Percentiles rank a stretch among this genome's conserved stretches.
Evolutionary conservation across 2,888 invertebrate genomes (phyloP).

Genomic region (Acronicta alni): DNA sequence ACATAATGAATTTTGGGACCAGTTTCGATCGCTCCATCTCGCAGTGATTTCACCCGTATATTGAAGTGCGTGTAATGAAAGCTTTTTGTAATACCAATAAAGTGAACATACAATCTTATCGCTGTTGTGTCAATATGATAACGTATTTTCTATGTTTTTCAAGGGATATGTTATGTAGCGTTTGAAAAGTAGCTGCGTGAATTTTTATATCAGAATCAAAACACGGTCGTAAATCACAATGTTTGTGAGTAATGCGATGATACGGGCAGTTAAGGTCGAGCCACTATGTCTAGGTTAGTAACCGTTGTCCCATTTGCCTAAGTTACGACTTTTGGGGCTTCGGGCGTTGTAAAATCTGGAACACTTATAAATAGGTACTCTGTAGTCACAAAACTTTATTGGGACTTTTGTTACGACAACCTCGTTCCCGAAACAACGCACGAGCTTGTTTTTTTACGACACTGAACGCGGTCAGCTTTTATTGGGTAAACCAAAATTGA

Average conservation of each 20-base stretch:
- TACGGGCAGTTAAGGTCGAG: slow-evolving; percentile 42
- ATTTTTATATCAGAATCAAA: slow-evolving; percentile 43
- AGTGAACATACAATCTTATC: slow-evolving; percentile 67
- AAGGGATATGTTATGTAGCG: slow-evolving; percentile 37
- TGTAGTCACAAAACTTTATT: slow-evolving; percentile 54
- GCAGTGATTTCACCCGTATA: slow-evolving; percentile 65
- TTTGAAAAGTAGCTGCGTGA: slow-evolving; percentile 25
- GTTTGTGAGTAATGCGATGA: slow-evolving; percentile 58
- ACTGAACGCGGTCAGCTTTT: slow-evolving; percentile 44
- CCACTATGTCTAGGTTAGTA: slow-evolving; percentile 35
- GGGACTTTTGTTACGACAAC: slow-evolving; percentile 47
- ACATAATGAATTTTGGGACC: slow-evolving; percentile 50
- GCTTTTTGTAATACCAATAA: slow-evolving; percentile 72
- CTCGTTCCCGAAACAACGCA: slow-evolving; percentile 53
- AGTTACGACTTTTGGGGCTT: slow-evolving; percentile 34
- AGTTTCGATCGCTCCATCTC: slow-evolving; percentile 55
- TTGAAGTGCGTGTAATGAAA: slow-evolving; percentile 69
- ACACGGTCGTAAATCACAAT: slow-evolving; percentile 65
- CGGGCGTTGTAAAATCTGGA: slow-evolving; percentile 33
- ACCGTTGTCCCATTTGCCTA: slow-evolving; percentile 34
- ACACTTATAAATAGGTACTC: slow-evolving; percentile 37
- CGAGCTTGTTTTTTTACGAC: slow-evolving; percentile 48
- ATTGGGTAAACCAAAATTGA: slow-evolving; percentile 45
- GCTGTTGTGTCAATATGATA: slow-evolving; percentile 55
- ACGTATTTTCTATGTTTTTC: slow-evolving; percentile 40